Conservation (phyloP, 2,797 vertebrate genomes). For the Notamacropus eugenii region DNA sequence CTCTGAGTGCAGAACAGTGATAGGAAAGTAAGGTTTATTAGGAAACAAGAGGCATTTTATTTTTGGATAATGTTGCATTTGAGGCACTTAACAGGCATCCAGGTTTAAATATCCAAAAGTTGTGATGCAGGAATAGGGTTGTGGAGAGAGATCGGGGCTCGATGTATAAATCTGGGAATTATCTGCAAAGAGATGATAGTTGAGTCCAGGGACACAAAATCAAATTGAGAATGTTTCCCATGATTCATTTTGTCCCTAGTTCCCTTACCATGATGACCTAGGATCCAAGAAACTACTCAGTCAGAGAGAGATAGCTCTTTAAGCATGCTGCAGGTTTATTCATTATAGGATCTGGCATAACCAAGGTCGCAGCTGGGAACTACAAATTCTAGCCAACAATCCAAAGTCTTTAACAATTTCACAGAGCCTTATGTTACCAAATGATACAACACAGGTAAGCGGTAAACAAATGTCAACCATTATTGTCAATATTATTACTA, state of each 20-base stretch:
- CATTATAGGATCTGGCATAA: neutral
- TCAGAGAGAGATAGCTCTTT: neutral
- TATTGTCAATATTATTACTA: neutral
- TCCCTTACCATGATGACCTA: neutral
- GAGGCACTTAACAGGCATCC: no score
- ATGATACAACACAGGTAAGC: neutral
- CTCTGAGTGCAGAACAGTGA: neutral
- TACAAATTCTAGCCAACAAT: neutral
- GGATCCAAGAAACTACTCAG: neutral
- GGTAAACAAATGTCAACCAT: neutral
- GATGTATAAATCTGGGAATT: neutral
- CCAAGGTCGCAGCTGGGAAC: neutral
- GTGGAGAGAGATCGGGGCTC: neutral
- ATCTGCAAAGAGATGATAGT: neutral
- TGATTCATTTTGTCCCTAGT: neutral
- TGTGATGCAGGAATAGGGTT: neutral
- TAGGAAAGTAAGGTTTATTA: neutral
- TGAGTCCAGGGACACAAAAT: neutral
- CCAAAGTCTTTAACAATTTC: neutral
- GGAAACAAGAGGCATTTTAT: neutral
- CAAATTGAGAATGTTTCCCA: neutral
- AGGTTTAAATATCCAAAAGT: neutral
- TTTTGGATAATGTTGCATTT: no score
- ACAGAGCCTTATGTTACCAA: neutral
- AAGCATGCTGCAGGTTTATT: neutral